Base-by-base conservation (phyloP, 2,888 invertebrate species). In the Cerastoderma edule region DNA sequence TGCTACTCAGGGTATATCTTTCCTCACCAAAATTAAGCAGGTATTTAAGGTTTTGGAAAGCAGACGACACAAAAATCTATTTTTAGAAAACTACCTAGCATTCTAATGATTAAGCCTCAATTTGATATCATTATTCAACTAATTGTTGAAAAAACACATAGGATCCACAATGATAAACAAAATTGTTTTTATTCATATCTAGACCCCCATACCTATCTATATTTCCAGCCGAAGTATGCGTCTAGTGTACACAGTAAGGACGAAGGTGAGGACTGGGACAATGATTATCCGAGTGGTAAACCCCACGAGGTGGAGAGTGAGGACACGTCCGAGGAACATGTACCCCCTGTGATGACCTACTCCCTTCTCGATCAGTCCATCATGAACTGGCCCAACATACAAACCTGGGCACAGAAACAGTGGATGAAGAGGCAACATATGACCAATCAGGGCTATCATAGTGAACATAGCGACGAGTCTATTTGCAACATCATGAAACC, bases 371-470 rank as follows among this genome's bases (percentile, higher is more conserved):
- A 92, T 69, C 92, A 92, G 86, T 90, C 91, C 28, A 88, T 92
- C 27, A 78, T 91, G 39, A 91, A 91, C 85, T 92, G 92, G 92
- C 91, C 90, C 68, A 89, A 85, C 54, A 89, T 92, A 54, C 92
- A 92, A 83, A 90, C 91, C 71, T 92, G 92, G 92, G 92, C 92
- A 4, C 91, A 92, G 86, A 90, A 89, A 80, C 90, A 90, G 72
- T 91, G 91, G 91, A 85, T 89, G 33, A 92, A 91, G 77, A 78
- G 90, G 8, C 89, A 90, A 68, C 88, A 89, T 72, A 46, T 74
- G 50, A 74, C 71, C 32, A 69, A 46, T 35, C 44, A 54, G 33
- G 91, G 79, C 79, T 90, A 10, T 88, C 89, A 68, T 87, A 89
- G 72, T 78, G 86, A 28, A 69, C 72, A 53, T 39, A 89, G 73